A percentile compares a stretch with the other conserved stretches of the same genome.
These are phyloP conservation scores for Cordilura impudica DNA, from an alignment of 2,888 invertebrate species.

Conservation along the genomic window DNA sequence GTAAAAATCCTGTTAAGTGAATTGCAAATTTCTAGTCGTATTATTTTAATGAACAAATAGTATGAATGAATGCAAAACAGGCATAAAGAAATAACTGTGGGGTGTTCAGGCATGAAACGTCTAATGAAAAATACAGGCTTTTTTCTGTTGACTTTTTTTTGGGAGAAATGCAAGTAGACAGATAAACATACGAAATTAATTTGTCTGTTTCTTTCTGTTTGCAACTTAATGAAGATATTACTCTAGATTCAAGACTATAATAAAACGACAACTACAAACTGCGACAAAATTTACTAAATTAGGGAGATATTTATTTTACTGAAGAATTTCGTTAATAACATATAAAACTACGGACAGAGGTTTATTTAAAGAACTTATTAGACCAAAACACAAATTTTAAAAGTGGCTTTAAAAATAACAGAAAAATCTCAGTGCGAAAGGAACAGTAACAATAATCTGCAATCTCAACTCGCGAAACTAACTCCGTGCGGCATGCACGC, in stretches of 20 bases:
- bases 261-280: neutral
- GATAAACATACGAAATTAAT: slow-evolving; percentile 32
- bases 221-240: slow-evolving; percentile 49
- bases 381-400: too few relatives aligned
- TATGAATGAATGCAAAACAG: neutral
- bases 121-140: neutral
- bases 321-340: too few relatives aligned
- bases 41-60: neutral
- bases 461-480: too few relatives aligned
- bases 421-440: too few relatives aligned
- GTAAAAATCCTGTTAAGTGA: slow-evolving; percentile 47
- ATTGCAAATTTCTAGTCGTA: slow-evolving; percentile 27
- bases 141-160: neutral
- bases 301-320: neutral
- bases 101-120: slow-evolving; percentile 44
- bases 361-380: too few relatives aligned
- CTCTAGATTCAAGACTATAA: slow-evolving; percentile 15
- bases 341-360: too few relatives aligned
- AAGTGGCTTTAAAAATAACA: too few relatives aligned
- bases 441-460: too few relatives aligned
- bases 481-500: too few relatives aligned
- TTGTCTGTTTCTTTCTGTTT: slow-evolving; percentile 36
- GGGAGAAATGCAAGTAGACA: slow-evolving; percentile 11
- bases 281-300: neutral
- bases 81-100: slow-evolving; percentile 35